phyloP scores from a whole-genome alignment of 2,797 vertebrate genomes.

The Chelonia mydas region DNA sequence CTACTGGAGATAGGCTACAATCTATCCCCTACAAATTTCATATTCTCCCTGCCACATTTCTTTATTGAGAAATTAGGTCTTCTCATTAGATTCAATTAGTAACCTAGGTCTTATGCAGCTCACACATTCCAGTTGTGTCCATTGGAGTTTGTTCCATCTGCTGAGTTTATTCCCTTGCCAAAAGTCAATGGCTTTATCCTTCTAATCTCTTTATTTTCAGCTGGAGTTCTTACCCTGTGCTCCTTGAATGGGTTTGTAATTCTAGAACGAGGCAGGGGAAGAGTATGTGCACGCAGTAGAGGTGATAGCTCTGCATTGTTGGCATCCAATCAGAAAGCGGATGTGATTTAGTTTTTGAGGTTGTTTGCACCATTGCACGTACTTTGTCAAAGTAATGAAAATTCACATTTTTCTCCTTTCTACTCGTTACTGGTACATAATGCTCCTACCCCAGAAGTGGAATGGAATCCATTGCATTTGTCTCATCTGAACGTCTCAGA shows the following conservation, averaged over 20 bases:
- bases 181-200: background rate
- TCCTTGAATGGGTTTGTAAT: background rate
- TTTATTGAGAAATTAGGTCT: background rate
- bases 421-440: background rate
- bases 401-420: background rate
- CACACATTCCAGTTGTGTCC: background rate
- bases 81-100: background rate
- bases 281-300: background rate
- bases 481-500: background rate
- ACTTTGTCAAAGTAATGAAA: background rate
- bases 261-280: background rate
- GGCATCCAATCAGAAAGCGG: background rate
- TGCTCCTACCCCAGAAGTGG: no score
- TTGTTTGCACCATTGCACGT: background rate
- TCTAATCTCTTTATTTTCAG: background rate
- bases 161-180: background rate
- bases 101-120: background rate
- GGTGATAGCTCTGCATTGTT: background rate
- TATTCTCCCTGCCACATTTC: background rate
- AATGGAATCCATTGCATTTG: no score
- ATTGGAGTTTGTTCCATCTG: background rate
- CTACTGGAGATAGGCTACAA: background rate
- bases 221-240: background rate
- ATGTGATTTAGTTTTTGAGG: no score
- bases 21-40: background rate